phyloP scores from a whole-genome alignment of 2,888 invertebrate species.

The Spilosoma lubricipeda region DNA sequence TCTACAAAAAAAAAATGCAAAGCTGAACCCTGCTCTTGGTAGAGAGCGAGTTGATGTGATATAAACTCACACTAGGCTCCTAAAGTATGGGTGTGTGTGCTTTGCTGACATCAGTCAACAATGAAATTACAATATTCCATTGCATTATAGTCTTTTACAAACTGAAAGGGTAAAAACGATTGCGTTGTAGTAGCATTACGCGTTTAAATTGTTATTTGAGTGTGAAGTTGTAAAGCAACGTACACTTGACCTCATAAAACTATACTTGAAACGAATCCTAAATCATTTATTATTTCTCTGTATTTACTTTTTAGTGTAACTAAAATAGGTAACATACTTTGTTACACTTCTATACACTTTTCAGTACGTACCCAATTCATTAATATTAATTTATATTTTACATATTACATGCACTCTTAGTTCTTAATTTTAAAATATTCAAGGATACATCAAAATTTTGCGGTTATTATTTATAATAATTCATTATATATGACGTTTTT shows the following conservation, averaged over 20 bases:
- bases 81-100: background rate
- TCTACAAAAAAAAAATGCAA: no score
- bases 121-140: background rate
- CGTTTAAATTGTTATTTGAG: conserved; percentile 7
- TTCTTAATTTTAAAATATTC: background rate
- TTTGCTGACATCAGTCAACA: background rate
- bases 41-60: no score
- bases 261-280: background rate
- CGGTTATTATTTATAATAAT: no score
- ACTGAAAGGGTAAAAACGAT: background rate
- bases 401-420: background rate
- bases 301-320: background rate
- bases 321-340: background rate
- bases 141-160: background rate
- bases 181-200: background rate
- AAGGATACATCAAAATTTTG: no score
- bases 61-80: no score
- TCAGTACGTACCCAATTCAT: background rate
- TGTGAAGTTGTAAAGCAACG: conserved; percentile 6
- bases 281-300: background rate
- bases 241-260: conserved; percentile 15
- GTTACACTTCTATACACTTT: background rate
- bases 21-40: no score
- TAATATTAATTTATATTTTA: background rate
- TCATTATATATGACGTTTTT: no score